phyloP scores from a whole-genome alignment of 92 coral and sea anemone genomes.

The Porites evermanni region DNA sequence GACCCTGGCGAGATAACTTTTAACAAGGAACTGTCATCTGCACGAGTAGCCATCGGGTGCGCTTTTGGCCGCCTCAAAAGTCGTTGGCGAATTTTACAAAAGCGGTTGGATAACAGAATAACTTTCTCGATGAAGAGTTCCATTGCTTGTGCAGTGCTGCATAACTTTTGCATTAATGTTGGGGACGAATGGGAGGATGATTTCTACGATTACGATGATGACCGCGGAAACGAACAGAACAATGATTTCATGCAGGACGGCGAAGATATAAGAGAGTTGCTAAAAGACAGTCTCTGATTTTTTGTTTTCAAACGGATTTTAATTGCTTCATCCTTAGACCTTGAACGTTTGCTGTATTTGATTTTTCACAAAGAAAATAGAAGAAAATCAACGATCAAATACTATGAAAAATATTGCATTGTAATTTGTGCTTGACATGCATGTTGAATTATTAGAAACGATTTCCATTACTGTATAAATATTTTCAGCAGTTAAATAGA shows the following conservation, averaged over 20 bases:
- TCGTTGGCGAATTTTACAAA: too few relatives aligned
- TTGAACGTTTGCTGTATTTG: constrained; percentile 23
- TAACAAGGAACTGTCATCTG: too few relatives aligned
- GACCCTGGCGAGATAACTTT: too few relatives aligned
- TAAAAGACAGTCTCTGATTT: neutral
- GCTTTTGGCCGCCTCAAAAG: neutral
- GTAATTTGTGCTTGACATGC: neutral
- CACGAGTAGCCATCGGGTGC: too few relatives aligned
- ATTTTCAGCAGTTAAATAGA: constrained; percentile 14
- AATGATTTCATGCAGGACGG: too few relatives aligned
- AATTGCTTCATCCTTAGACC: constrained; percentile 22
- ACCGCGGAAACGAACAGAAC: constrained; percentile 17
- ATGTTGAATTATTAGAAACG: constrained; percentile 18
- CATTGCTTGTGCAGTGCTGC: neutral
- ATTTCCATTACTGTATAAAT: constrained; percentile 15
- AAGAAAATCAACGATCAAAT: constrained; percentile 14
- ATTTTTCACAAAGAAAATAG: neutral
- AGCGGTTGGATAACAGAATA: constrained; percentile 10
- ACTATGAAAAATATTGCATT: neutral
- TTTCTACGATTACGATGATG: neutral
- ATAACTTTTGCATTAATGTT: neutral
- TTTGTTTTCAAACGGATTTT: constrained; percentile 10
- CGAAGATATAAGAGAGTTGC: neutral
- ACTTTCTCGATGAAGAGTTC: constrained; percentile 17
- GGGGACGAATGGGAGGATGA: constrained; percentile 58